phyloP scores from a whole-genome alignment of 2,797 vertebrate genomes.

The Rhinella marina region DNA sequence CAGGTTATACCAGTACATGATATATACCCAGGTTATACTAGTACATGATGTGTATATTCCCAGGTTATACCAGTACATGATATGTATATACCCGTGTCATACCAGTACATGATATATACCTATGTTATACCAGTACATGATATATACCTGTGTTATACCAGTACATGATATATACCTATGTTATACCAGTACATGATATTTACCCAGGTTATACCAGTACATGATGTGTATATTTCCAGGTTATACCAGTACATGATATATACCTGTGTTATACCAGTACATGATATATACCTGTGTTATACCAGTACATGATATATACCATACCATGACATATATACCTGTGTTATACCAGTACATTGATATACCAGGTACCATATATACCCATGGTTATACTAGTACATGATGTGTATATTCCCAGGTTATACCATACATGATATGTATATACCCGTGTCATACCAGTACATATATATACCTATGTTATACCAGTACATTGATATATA shows the following conservation, averaged over 20 bases:
- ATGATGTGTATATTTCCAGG: too few species aligned
- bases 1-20: background rate
- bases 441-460: background rate
- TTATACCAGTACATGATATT: too few species aligned
- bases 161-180: constrained; percentile 73
- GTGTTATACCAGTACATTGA: constrained; percentile 79
- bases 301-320: too few species aligned
- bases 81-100: constrained; percentile 79
- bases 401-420: constrained; percentile 78
- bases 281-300: too few species aligned
- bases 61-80: constrained; percentile 82
- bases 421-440: constrained; percentile 81
- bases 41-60: constrained; percentile 84
- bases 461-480: too few species aligned
- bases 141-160: background rate
- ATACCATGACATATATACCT: too few species aligned
- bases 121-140: background rate
- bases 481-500: background rate
- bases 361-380: constrained; percentile 73
- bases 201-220: too few species aligned
- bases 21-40: constrained; percentile 83
- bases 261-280: too few species aligned
- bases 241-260: too few species aligned
- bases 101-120: constrained; percentile 77
- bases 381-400: constrained; percentile 83